Conservation (phyloP, 2,797 vertebrate species). For the Phrynocephalus forsythii region DNA sequence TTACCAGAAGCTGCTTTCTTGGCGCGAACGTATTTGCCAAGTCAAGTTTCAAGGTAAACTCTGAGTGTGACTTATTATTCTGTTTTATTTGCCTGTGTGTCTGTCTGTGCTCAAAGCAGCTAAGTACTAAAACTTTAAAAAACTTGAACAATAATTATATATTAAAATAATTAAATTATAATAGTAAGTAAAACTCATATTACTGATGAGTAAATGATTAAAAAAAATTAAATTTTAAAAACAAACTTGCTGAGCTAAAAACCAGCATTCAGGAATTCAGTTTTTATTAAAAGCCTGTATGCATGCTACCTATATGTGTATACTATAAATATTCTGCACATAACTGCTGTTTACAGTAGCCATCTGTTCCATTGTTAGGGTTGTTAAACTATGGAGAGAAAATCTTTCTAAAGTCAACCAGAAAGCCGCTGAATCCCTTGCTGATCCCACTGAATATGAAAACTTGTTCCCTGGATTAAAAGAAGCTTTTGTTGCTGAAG, state of each 20-base stretch:
- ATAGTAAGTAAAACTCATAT: no score
- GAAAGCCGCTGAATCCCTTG: constrained; percentile 96
- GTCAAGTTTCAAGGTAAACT: constrained; percentile 92
- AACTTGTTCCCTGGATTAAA: constrained; percentile 96
- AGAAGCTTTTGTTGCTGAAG: constrained; percentile 93
- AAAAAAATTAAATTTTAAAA: no score
- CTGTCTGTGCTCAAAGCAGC: no score
- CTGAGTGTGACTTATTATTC: background rate
- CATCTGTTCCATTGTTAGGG: constrained; percentile 72
- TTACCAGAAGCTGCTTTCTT: constrained; percentile 97
- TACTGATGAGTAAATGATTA: no score
- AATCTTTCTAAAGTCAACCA: constrained; percentile 94
- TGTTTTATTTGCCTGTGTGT: no score
- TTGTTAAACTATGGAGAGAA: constrained; percentile 97
- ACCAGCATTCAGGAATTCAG: no score
- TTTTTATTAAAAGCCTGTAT: no score
- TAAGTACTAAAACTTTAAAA: no score
- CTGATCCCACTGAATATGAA: constrained; percentile 97
- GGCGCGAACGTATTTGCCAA: constrained; percentile 95
- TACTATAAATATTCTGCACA: background rate
- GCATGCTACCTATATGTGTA: background rate
- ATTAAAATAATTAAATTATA: no score
- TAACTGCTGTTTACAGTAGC: background rate
- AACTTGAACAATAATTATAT: no score
- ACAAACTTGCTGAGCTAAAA: no score